A percentile compares a stretch with the other conserved stretches of the same genome.
Conservation (phyloP, 2,113 vertebrate species). For the Melospiza georgiana region DNA sequence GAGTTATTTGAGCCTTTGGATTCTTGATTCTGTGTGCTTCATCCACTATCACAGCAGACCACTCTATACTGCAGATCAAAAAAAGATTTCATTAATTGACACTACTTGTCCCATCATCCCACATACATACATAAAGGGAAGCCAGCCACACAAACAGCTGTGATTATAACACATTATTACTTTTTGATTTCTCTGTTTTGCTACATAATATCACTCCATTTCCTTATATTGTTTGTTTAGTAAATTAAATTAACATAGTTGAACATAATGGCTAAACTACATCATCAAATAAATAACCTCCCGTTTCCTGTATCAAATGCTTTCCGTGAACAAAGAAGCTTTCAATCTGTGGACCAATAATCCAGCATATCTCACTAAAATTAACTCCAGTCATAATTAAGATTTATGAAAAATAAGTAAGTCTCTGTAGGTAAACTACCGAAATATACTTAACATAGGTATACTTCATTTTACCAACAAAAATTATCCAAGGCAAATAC, state of each 20-base stretch:
- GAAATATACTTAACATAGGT: background rate
- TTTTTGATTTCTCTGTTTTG: background rate
- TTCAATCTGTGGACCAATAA: background rate
- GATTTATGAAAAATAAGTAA: background rate
- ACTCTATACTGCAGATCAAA: conserved; percentile 79
- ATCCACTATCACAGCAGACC: conserved; percentile 93
- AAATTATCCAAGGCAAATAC: background rate
- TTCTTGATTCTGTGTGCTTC: conserved; percentile 97
- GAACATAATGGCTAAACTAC: background rate
- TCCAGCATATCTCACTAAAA: background rate
- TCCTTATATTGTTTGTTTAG: background rate
- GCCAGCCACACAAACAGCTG: background rate
- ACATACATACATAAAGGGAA: background rate
- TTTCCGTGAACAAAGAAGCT: background rate
- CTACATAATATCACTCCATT: background rate
- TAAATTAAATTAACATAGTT: background rate
- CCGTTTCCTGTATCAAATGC: background rate
- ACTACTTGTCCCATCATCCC: background rate
- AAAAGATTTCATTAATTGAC: background rate
- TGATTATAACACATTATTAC: background rate
- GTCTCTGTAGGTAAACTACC: background rate
- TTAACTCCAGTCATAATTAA: background rate
- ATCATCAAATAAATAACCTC: background rate
- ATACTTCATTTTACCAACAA: background rate
- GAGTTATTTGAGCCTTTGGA: conserved; percentile 89